These are phyloP conservation scores for Elegia similella DNA, from an alignment of 2,888 invertebrate species.

Conservation along the genomic window DNA sequence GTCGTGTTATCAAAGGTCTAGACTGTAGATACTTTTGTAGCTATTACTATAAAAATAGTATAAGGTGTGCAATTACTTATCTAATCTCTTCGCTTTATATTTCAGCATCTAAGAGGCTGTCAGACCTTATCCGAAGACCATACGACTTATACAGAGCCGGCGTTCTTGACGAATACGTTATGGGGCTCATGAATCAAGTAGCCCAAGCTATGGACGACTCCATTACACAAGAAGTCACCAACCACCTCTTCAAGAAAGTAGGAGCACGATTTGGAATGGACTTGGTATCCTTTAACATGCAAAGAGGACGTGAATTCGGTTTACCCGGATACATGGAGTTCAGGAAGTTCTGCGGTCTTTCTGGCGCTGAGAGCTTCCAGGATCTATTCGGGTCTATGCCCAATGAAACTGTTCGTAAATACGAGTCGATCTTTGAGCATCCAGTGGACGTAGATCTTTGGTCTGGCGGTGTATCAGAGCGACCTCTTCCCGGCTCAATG, in stretches of 20 bases:
- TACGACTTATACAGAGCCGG: slow-evolving; percentile 95
- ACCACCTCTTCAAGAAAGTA: slow-evolving; percentile 94
- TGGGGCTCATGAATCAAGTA: slow-evolving; percentile 96
- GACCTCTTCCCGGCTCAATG: slow-evolving; percentile 94
- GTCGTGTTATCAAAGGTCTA: too few relatives aligned
- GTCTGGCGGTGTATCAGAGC: slow-evolving; percentile 96
- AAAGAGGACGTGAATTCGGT: slow-evolving; percentile 95
- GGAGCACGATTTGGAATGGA: slow-evolving; percentile 92
- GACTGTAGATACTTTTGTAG: too few relatives aligned
- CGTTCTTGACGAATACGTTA: slow-evolving; percentile 94
- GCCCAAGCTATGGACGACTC: slow-evolving; percentile 98
- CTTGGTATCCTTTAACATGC: slow-evolving; percentile 95
- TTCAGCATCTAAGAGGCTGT: slow-evolving; percentile 92
- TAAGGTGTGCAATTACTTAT: neutral
- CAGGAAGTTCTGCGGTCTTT: slow-evolving; percentile 93
- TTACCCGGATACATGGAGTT: slow-evolving; percentile 96
- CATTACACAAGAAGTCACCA: slow-evolving; percentile 94
- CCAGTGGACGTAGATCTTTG: slow-evolving; percentile 96
- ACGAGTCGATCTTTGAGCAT: slow-evolving; percentile 92
- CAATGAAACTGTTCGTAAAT: slow-evolving; percentile 91
- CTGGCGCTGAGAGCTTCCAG: slow-evolving; percentile 88
- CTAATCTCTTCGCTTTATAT: slow-evolving; percentile 28
- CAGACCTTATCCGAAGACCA: slow-evolving; percentile 93
- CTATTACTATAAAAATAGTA: too few relatives aligned
- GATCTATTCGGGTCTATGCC: slow-evolving; percentile 94